Conservation (phyloP, 2,797 vertebrate species). For the Esox lucius region DNA sequence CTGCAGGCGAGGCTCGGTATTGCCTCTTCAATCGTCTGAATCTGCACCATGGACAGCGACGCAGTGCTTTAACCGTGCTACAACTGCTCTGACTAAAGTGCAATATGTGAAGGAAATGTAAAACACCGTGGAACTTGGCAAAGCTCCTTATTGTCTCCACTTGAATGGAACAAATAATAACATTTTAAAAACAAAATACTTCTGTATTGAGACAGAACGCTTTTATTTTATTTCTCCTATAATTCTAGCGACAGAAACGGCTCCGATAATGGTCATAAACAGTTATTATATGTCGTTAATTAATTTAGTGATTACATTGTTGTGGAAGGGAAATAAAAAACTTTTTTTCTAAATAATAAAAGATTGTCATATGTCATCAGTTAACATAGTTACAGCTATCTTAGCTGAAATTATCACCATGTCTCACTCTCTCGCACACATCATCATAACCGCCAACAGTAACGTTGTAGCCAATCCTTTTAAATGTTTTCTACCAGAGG, state of each 20-base stretch:
- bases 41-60: slow-evolving; percentile 55
- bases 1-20: background rate
- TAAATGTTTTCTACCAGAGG: background rate
- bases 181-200: background rate
- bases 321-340: background rate
- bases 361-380: background rate
- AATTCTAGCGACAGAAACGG: background rate
- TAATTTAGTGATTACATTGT: background rate
- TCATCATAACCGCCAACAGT: background rate
- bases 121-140: background rate
- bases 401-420: background rate
- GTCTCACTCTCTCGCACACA: too few species aligned
- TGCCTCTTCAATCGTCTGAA: background rate
- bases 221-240: background rate
- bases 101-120: background rate
- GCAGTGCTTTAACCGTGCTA: background rate
- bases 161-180: background rate
- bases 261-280: too few species aligned
- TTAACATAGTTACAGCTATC: background rate
- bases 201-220: background rate
- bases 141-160: background rate
- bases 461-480: background rate
- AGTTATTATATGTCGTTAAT: too few species aligned
- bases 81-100: background rate
- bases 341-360: background rate